A percentile compares a stretch with the other conserved stretches of the same genome.
These are phyloP conservation scores for Clinocottus analis DNA, from an alignment of 2,113 vertebrate genomes.

Conservation along the genomic window DNA sequence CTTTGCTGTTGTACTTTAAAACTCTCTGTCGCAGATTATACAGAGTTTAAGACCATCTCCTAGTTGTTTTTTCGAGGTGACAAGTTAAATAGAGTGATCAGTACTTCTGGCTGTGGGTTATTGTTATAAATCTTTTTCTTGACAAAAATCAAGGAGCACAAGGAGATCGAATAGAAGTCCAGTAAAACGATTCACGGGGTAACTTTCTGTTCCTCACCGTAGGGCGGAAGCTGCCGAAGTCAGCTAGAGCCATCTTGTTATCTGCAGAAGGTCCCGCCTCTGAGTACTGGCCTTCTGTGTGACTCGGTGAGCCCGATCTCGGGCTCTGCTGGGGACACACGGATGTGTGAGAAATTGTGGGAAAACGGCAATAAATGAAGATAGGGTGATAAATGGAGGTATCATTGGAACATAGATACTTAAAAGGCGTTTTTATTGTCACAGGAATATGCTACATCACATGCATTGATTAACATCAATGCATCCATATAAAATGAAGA, in stretches of 20 bases:
- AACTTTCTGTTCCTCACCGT: slow-evolving; percentile 81
- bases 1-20: slow-evolving; percentile 23
- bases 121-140: neutral
- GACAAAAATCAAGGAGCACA: neutral
- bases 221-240: slow-evolving; percentile 80
- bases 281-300: slow-evolving; percentile 72
- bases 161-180: neutral
- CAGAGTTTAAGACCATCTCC: neutral
- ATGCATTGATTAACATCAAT: neutral
- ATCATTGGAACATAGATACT: too few relatives aligned
- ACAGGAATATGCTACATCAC: neutral
- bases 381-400: neutral
- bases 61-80: neutral
- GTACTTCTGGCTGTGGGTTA: neutral
- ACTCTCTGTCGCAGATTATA: slow-evolving; percentile 10
- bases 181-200: neutral
- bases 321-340: slow-evolving; percentile 57
- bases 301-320: slow-evolving; percentile 58
- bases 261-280: slow-evolving; percentile 77
- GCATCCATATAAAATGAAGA: neutral
- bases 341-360: neutral
- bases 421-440: too few relatives aligned
- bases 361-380: neutral
- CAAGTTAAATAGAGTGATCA: neutral
- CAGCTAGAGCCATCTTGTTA: slow-evolving; percentile 85